Percentiles rank a stretch among this genome's conserved stretches.
These are phyloP conservation scores for Cyanistes caeruleus DNA, from an alignment of 2,113 vertebrate genomes.

Conservation along the genomic window DNA sequence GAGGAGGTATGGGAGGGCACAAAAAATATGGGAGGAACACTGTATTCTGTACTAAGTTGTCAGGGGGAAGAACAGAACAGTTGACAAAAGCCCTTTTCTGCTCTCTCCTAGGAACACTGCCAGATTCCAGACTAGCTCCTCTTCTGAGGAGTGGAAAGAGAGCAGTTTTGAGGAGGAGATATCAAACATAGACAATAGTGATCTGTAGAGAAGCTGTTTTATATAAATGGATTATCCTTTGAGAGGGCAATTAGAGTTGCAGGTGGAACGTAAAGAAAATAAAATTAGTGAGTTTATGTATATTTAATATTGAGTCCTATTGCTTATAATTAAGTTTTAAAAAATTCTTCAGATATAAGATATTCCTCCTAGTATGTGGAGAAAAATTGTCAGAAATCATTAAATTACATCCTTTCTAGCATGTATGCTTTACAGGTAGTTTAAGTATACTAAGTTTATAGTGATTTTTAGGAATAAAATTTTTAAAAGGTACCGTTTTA, in stretches of 20 bases:
- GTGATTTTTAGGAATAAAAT: not conserved
- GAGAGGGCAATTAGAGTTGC: not conserved
- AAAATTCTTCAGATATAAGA: not conserved
- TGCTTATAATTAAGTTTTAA: not conserved
- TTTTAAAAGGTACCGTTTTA: not conserved
- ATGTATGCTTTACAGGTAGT: not conserved
- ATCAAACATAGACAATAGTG: not conserved
- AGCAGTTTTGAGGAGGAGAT: not conserved
- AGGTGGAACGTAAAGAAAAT: not conserved
- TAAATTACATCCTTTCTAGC: not conserved
- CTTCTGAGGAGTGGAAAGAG: constrained; percentile 7
- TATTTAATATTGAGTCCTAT: not conserved
- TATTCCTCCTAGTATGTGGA: not conserved
- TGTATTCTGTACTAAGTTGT: not conserved
- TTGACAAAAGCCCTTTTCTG: constrained; percentile 28
- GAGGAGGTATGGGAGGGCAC: not conserved
- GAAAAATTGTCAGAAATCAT: not conserved
- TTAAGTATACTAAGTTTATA: not conserved
- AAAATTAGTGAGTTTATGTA: not conserved
- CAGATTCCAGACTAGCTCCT: constrained; percentile 21
- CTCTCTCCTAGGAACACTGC: not conserved
- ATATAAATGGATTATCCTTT: not conserved
- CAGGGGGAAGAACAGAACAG: not conserved
- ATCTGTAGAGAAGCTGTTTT: not conserved
- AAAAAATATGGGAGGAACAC: not conserved